A percentile compares a stretch with the other conserved stretches of the same genome.
Conservation (phyloP, 2,113 vertebrate species). For the Dermatemys mawii region DNA sequence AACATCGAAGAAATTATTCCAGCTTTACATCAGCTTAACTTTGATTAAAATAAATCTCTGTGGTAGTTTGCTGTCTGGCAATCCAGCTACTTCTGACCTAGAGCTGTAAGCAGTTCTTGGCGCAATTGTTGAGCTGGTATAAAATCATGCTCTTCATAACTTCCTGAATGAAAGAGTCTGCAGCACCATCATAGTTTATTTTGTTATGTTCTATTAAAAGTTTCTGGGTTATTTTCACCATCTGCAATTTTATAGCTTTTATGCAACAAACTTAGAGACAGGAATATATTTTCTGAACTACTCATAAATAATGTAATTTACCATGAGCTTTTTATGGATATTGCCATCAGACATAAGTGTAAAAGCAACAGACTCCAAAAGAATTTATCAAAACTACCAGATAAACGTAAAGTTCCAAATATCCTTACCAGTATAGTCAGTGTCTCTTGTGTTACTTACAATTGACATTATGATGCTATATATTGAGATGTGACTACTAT, state of each 20-base stretch:
- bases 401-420: background rate
- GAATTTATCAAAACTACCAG: background rate
- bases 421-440: background rate
- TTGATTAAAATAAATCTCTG: background rate
- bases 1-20: background rate
- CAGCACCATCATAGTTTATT: background rate
- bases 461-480: background rate
- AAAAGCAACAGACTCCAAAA: background rate
- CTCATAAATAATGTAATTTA: background rate
- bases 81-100: background rate
- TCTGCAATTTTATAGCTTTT: background rate
- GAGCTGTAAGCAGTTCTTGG: accelerated
- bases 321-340: background rate
- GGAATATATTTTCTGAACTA: background rate
- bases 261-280: background rate
- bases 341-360: background rate
- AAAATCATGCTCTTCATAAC: background rate
- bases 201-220: background rate
- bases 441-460: background rate
- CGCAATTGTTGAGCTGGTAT: background rate
- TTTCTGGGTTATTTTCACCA: background rate
- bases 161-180: background rate
- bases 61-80: background rate
- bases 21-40: background rate
- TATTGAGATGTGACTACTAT: background rate